Conservation (phyloP, 2,888 invertebrate genomes). For the Apodemia hepburni region DNA sequence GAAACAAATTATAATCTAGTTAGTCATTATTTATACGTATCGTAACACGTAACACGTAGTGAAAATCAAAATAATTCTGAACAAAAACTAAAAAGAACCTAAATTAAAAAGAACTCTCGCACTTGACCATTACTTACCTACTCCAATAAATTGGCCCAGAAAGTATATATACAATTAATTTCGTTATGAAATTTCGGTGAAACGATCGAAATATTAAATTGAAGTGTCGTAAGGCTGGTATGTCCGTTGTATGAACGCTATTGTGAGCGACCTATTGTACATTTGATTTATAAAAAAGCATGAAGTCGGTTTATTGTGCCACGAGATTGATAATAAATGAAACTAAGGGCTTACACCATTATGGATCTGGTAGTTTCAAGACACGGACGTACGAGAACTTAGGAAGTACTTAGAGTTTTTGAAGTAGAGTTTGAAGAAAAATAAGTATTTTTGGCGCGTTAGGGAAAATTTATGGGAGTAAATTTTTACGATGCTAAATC, state of each 20-base stretch:
- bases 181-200: constrained; percentile 68
- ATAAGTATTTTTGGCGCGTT: no score
- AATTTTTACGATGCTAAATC: no score
- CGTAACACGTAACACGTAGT: no score
- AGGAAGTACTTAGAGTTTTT: no score
- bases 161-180: constrained; percentile 63
- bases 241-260: constrained; percentile 45
- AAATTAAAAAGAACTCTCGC: constrained; percentile 25
- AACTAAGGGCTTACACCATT: constrained; percentile 3
- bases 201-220: constrained; percentile 71
- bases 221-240: constrained; percentile 51
- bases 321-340: constrained; percentile 35
- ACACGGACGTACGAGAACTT: not conserved
- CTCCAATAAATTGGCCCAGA: constrained; percentile 57
- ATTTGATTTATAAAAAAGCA: constrained; percentile 49
- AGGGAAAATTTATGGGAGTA: no score
- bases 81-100: constrained; percentile 23
- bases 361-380: not conserved
- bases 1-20: no score
- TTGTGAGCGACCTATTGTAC: constrained; percentile 52
- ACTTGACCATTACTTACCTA: constrained; percentile 30
- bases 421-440: no score
- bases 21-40: no score
- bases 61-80: no score
- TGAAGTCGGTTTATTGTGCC: constrained; percentile 60